These are phyloP conservation scores for Sylvilagus floridanus DNA, from an alignment of 2,797 vertebrate species.

Conservation along the genomic window DNA sequence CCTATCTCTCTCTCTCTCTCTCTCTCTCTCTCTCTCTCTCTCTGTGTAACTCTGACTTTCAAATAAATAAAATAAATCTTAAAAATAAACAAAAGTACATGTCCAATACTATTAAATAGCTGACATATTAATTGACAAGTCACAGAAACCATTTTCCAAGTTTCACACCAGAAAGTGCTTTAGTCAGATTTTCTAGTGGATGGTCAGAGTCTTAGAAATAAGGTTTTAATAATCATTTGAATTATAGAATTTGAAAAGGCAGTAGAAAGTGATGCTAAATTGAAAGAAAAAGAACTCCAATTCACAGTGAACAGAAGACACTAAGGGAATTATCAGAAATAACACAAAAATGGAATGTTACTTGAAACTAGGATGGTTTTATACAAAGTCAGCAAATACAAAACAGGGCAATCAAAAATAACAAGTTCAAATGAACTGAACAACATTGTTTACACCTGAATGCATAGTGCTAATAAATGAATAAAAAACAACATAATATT, in stretches of 20 bases:
- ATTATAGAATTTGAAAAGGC: neutral
- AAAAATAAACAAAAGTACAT: neutral
- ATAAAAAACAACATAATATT: constrained; percentile 17
- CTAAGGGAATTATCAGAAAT: constrained; percentile 39
- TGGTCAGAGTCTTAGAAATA: neutral
- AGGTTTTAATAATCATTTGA: neutral
- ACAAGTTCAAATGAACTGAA: constrained; percentile 51
- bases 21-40: too few relatives aligned
- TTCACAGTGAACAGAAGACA: constrained; percentile 47
- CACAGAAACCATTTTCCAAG: neutral
- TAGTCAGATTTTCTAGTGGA: neutral
- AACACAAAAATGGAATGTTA: constrained; percentile 24
- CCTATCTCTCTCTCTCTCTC: too few relatives aligned
- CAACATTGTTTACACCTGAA: constrained; percentile 14
- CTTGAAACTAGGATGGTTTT: constrained; percentile 1
- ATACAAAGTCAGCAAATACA: constrained; percentile 45
- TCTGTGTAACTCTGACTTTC: too few relatives aligned
- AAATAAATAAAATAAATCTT: too few relatives aligned
- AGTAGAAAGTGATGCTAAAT: neutral
- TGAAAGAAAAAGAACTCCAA: constrained; percentile 21
- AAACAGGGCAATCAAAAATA: constrained; percentile 37
- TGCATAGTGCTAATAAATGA: constrained; percentile 16
- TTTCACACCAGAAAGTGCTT: constrained; percentile 4
- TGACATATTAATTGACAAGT: neutral
- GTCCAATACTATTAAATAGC: neutral